These are phyloP conservation scores for Pammene fasciana DNA, from an alignment of 2,888 invertebrate genomes.

Conservation along the genomic window DNA sequence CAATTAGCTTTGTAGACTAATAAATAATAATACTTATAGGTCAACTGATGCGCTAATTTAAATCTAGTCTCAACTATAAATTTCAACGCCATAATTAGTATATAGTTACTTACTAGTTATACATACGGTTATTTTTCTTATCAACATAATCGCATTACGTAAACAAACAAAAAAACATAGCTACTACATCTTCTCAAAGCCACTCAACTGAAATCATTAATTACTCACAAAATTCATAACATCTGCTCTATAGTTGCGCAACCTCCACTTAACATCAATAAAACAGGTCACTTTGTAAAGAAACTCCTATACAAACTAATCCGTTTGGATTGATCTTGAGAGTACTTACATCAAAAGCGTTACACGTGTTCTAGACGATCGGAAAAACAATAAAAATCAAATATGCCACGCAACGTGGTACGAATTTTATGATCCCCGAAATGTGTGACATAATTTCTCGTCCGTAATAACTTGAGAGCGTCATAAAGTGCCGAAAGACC, in stretches of 20 bases:
- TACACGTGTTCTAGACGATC: constrained; percentile 51
- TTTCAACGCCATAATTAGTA: no score
- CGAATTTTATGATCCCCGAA: constrained; percentile 45
- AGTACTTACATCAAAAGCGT: constrained; percentile 41
- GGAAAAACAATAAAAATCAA: constrained; percentile 62
- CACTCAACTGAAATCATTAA: constrained; percentile 46
- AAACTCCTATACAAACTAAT: no score
- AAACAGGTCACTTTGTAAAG: no score
- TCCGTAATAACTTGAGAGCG: constrained; percentile 52
- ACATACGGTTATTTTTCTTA: no score
- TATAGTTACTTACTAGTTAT: no score
- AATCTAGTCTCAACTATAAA: no score
- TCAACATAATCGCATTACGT: constrained; percentile 2
- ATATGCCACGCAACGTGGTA: constrained; percentile 51
- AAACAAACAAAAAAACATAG: constrained; percentile 6
- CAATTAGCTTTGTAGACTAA: no score
- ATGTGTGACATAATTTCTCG: constrained; percentile 54
- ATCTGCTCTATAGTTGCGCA: constrained; percentile 61
- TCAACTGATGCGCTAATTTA: no score
- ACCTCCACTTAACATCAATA: constrained; percentile 25
- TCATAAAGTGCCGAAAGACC: constrained; percentile 49
- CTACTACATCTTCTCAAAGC: constrained; percentile 25
- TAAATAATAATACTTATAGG: no score
- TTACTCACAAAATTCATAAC: constrained; percentile 63
- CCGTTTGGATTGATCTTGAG: no score